Conservation (phyloP, 2,113 vertebrate genomes). For the Talpa occidentalis region DNA sequence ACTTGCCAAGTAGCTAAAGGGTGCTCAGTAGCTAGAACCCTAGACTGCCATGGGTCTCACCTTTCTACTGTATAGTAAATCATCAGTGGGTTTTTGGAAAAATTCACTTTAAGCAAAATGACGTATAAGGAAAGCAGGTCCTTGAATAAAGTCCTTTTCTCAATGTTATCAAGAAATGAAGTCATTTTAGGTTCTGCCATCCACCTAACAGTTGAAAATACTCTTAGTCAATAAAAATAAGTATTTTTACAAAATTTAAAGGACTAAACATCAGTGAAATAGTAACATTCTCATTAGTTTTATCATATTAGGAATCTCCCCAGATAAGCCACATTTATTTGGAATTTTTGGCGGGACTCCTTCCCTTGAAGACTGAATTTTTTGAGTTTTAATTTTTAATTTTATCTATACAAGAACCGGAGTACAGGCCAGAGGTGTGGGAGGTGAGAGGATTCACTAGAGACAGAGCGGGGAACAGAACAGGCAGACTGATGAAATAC, state of each 20-base stretch:
- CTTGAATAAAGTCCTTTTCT: neutral
- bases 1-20: neutral
- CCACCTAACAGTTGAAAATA: constrained; percentile 15
- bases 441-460: no score
- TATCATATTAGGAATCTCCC: neutral
- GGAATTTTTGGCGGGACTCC: neutral
- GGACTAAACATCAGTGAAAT: neutral
- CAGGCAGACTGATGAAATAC: no score
- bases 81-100: neutral
- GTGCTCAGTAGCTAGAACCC: neutral
- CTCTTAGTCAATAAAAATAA: neutral
- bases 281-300: constrained; percentile 8
- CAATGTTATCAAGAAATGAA: neutral
- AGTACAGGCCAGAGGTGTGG: no score
- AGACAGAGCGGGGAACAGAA: no score
- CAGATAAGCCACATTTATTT: neutral
- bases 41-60: neutral
- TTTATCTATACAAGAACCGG: no score
- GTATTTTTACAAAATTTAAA: constrained; percentile 13
- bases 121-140: neutral
- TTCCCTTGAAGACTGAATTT: neutral
- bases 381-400: constrained; percentile 46
- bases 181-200: neutral
- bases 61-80: neutral
- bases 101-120: neutral